Percentiles rank a stretch among this genome's conserved stretches.
These are phyloP conservation scores for Steinernema carpocapsae DNA, from an alignment of 2,888 invertebrate species.

Conservation along the genomic window DNA sequence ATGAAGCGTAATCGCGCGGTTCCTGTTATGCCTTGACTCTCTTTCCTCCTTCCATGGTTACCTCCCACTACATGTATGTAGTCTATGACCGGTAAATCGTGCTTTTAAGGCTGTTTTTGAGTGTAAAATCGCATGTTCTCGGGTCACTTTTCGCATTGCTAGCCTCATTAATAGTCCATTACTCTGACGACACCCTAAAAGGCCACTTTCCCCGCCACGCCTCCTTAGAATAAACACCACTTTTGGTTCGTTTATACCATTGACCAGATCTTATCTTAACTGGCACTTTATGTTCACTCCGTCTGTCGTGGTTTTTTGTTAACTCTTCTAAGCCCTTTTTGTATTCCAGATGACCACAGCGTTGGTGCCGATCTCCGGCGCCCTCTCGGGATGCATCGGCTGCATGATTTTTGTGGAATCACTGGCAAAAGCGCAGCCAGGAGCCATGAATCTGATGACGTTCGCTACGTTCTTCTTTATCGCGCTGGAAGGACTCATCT, in stretches of 20 bases:
- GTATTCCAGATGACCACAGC: constrained; percentile 31
- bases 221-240: not conserved
- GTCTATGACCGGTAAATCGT: too few species aligned
- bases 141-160: too few species aligned
- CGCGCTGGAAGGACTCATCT: constrained; percentile 84
- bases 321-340: not conserved
- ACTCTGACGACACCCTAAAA: too few species aligned
- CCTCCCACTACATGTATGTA: too few species aligned
- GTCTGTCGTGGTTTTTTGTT: constrained; percentile 1
- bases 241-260: not conserved
- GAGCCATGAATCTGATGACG: constrained; percentile 91
- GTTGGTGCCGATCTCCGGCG: constrained; percentile 42
- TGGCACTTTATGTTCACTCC: constrained; percentile 14
- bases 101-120: too few species aligned
- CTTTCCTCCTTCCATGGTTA: too few species aligned
- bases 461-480: constrained; percentile 92
- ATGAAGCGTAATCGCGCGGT: too few species aligned
- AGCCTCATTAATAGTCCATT: too few species aligned
- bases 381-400: constrained; percentile 65
- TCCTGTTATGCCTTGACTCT: too few species aligned
- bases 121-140: too few species aligned
- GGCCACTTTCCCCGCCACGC: not conserved
- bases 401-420: constrained; percentile 69
- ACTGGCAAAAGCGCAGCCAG: constrained; percentile 78
- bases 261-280: not conserved